phyloP scores from a whole-genome alignment of 2,888 invertebrate species.

The Agrotis segetum region DNA sequence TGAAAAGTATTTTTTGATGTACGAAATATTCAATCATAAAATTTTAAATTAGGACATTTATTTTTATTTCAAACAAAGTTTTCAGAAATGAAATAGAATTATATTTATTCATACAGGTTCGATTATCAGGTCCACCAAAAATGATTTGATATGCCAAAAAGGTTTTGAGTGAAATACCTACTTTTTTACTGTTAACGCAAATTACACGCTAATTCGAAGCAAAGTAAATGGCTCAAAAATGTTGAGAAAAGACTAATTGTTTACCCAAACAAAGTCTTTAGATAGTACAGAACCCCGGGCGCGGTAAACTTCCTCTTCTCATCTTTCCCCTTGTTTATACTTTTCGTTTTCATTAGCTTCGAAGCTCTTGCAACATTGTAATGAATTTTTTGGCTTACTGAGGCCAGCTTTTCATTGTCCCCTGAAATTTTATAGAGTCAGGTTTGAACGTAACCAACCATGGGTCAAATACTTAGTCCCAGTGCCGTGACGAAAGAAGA shows the following conservation, averaged over 20 bases:
- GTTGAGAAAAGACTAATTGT: slow-evolving; percentile 53
- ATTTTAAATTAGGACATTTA: background rate
- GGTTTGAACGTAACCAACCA: slow-evolving; percentile 61
- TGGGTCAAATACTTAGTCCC: slow-evolving; percentile 75
- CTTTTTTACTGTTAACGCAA: slow-evolving; percentile 14
- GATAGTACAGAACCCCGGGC: slow-evolving; percentile 52
- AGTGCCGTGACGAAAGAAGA: slow-evolving; percentile 83
- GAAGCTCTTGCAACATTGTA: slow-evolving; percentile 62
- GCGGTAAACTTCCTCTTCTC: slow-evolving; percentile 54
- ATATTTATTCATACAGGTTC: background rate
- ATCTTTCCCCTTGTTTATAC: slow-evolving; percentile 74
- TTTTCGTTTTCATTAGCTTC: slow-evolving; percentile 71
- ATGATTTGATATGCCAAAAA: background rate
- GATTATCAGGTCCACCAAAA: too few relatives aligned
- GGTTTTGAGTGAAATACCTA: background rate
- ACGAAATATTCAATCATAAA: slow-evolving; percentile 10
- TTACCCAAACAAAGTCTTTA: slow-evolving; percentile 56
- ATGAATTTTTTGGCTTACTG: slow-evolving; percentile 53
- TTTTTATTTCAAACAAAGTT: background rate
- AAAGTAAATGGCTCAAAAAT: slow-evolving; percentile 43
- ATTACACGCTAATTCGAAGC: slow-evolving; percentile 25
- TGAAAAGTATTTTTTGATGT: slow-evolving; percentile 16
- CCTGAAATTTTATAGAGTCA: slow-evolving; percentile 58
- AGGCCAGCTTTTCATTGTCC: slow-evolving; percentile 51
- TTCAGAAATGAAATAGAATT: too few relatives aligned